Conservation (phyloP, 2,113 vertebrate species). For the Ailuropoda melanoleuca region DNA sequence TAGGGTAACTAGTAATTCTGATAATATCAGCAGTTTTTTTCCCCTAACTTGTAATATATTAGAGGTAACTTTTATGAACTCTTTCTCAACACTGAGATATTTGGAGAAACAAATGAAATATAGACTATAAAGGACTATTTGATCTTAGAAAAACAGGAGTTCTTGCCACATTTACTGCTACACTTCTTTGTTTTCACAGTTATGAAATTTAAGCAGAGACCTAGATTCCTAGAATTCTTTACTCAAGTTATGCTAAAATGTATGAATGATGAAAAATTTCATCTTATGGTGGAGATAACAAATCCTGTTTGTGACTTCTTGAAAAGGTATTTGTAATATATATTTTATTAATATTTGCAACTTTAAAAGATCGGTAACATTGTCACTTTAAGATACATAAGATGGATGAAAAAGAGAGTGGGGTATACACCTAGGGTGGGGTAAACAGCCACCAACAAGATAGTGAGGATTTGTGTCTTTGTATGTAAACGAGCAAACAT, state of each 20-base stretch:
- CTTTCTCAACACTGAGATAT: neutral
- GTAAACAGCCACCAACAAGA: neutral
- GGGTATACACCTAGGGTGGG: neutral
- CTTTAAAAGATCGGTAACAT: neutral
- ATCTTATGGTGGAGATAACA: constrained; percentile 86
- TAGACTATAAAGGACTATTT: neutral
- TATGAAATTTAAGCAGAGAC: constrained; percentile 88
- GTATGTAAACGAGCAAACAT: neutral
- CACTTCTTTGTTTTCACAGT: constrained; percentile 84
- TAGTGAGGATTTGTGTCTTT: neutral
- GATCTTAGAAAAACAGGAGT: neutral
- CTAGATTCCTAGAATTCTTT: constrained; percentile 92
- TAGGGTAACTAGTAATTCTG: constrained; percentile 14
- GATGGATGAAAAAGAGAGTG: neutral
- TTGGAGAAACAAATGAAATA: constrained; percentile 41
- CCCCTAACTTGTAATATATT: neutral
- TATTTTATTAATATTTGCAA: neutral
- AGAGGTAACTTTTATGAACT: neutral
- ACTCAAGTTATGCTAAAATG: constrained; percentile 89
- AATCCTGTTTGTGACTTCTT: constrained; percentile 81
- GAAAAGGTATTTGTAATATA: constrained; percentile 84
- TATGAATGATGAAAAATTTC: constrained; percentile 88
- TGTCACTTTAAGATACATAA: neutral
- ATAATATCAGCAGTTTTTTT: neutral
- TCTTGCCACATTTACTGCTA: neutral